Evolutionary conservation across 2,113 vertebrate genomes (phyloP).

Genomic region (Cochlearius cochlearius): DNA sequence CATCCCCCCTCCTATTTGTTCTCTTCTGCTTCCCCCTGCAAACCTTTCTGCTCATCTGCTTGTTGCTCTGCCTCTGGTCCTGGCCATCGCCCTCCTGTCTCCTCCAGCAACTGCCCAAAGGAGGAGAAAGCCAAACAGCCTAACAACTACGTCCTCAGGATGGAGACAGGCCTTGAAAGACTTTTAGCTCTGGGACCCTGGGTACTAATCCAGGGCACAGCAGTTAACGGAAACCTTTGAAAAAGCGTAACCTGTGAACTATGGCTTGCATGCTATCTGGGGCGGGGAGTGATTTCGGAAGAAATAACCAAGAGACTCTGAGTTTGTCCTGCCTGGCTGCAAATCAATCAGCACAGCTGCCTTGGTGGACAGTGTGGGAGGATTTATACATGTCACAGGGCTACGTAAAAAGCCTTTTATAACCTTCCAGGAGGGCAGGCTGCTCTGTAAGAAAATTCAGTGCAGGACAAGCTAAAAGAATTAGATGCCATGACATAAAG

Average conservation of each 20-base stretch:
- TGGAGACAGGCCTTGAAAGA: background rate
- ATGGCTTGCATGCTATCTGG: background rate
- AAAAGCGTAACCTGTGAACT: background rate
- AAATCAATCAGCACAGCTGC: background rate
- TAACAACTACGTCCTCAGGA: background rate
- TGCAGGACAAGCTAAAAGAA: background rate
- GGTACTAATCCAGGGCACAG: background rate
- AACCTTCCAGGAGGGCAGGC: background rate
- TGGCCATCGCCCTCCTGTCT: background rate
- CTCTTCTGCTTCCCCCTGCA: background rate
- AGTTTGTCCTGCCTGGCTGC: background rate
- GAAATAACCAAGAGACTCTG: background rate
- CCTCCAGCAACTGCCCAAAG: background rate
- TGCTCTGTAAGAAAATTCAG: background rate
- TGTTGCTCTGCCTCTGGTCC: background rate
- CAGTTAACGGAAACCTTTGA: background rate
- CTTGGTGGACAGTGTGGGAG: background rate
- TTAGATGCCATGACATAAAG: background rate
- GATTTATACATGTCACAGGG: background rate
- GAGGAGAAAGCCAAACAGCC: background rate
- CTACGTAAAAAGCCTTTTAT: constrained; percentile 11
- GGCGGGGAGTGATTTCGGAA: background rate
- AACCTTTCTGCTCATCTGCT: background rate
- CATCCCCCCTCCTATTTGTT: background rate
- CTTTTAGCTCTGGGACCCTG: background rate